Percentiles rank a stretch among this genome's conserved stretches.
These are phyloP conservation scores for Dreissena rostriformis DNA, from an alignment of 1,140 invertebrate genomes.

Conservation along the genomic window DNA sequence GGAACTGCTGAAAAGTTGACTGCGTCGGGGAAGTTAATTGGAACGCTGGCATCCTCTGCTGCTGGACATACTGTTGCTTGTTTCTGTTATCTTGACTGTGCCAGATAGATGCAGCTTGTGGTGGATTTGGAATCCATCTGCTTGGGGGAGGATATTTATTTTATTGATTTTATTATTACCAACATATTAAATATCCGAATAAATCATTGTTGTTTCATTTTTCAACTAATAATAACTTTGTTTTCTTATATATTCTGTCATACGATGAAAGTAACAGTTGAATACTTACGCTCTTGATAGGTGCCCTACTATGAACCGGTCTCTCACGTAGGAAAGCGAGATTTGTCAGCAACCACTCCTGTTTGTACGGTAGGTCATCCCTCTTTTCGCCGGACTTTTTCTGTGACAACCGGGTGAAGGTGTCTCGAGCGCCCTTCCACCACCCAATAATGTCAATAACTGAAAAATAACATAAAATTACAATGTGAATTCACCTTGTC, in stretches of 20 bases:
- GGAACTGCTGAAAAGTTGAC: no score
- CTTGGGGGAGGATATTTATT: not conserved
- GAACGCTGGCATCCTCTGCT: no score
- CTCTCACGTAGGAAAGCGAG: no score
- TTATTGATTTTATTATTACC: not conserved
- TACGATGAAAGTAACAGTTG: no score
- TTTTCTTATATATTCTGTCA: constrained; percentile 29
- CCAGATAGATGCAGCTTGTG: no score
- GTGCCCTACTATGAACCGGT: no score
- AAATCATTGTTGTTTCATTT: constrained; percentile 20
- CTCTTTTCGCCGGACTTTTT: constrained; percentile 17
- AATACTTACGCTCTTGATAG: no score
- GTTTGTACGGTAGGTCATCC: constrained; percentile 13
- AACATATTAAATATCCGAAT: constrained; percentile 22
- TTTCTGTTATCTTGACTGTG: no score
- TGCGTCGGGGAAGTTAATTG: no score
- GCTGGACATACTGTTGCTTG: no score
- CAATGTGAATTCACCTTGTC: constrained; percentile 1
- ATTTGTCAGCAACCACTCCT: no score
- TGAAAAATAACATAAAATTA: not conserved
- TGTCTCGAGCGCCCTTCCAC: constrained; percentile 2
- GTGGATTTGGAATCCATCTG: no score
- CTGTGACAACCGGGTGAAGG: constrained; percentile 10
- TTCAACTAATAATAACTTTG: constrained; percentile 12
- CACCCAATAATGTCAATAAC: constrained; percentile 14